phyloP scores from a whole-genome alignment of 1,140 invertebrate genomes.

The Helicoverpa armigera region DNA sequence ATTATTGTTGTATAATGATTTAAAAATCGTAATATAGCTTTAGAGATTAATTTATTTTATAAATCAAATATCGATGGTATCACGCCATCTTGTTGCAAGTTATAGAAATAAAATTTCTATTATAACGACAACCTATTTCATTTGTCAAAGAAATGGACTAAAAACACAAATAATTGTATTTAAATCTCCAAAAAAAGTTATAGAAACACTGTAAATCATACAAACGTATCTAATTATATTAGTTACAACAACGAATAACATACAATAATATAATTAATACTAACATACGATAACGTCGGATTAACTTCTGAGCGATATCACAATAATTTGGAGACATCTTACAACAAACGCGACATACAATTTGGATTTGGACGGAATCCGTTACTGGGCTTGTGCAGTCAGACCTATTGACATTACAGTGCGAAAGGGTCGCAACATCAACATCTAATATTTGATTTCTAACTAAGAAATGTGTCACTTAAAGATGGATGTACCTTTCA shows the following conservation, averaged over 20 bases:
- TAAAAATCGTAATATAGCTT: constrained; percentile 6
- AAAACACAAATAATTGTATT: constrained; percentile 72
- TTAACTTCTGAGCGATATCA: constrained; percentile 63
- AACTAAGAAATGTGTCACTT: constrained; percentile 4
- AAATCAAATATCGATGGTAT: constrained; percentile 18
- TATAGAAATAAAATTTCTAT: constrained; percentile 63
- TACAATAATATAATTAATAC: constrained; percentile 67
- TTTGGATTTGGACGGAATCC: constrained; percentile 49
- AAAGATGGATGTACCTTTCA: too few species aligned
- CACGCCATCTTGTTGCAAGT: constrained; percentile 37
- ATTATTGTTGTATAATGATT: background rate
- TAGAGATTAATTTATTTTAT: constrained; percentile 30
- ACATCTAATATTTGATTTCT: constrained; percentile 16
- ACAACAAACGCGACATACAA: constrained; percentile 47
- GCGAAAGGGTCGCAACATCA: too few species aligned
- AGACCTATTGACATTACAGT: background rate
- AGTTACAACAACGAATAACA: constrained; percentile 68
- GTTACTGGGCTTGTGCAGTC: constrained; percentile 5
- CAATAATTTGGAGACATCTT: constrained; percentile 57
- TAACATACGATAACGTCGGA: constrained; percentile 65
- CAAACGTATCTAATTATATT: constrained; percentile 77
- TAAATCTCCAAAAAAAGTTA: constrained; percentile 76
- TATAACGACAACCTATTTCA: constrained; percentile 42
- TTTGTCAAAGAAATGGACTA: constrained; percentile 45
- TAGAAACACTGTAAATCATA: constrained; percentile 82